Base-by-base conservation (phyloP, 1,140 invertebrate genomes). In the Tachypleus tridentatus region DNA sequence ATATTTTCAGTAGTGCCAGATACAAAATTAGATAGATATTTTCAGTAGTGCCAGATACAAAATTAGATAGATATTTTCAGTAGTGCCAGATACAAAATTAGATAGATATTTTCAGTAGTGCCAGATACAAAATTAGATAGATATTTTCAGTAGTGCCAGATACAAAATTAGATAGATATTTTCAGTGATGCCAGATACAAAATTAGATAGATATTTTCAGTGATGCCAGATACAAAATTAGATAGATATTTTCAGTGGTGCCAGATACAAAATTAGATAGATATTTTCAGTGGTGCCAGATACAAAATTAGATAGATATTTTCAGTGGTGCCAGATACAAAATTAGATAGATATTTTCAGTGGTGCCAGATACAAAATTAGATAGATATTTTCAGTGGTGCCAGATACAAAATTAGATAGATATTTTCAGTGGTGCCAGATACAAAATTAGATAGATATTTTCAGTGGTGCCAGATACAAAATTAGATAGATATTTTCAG, bases 21-120 rank as follows among this genome's bases (percentile, higher is more conserved):
- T 60, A 58, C 70, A 66, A 69, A 68, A 61, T 67, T 61, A 66
- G 57, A 63, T 57, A 67, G n/a, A n/a, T n/a, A n/a, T n/a, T 29
- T 29, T 29, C 29, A 29, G 29, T 29, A 2, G 29, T 29, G 29
- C 29, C 29, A 29, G 9, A 57, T 60, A 58, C 70, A 66, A 69
- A 68, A 61, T 67, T 61, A 66, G 57, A 63, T 57, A 67, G n/a
- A n/a, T n/a, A n/a, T n/a, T 29, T 29, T 29, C 29, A 29, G 29
- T 29, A 2, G 29, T 29, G 29, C 29, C 29, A 29, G 9, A 57
- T 60, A 58, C 70, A 66, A 69, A 68, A 61, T 67, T 61, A 66
- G 57, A 63, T 57, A 67, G n/a, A n/a, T n/a, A n/a, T n/a, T 29
- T 29, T 29, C 29, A 29, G 29, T 29, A 2, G 29, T 29, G 29